phyloP scores from a whole-genome alignment of 2,113 vertebrate species.

The Pampusana beccarii region DNA sequence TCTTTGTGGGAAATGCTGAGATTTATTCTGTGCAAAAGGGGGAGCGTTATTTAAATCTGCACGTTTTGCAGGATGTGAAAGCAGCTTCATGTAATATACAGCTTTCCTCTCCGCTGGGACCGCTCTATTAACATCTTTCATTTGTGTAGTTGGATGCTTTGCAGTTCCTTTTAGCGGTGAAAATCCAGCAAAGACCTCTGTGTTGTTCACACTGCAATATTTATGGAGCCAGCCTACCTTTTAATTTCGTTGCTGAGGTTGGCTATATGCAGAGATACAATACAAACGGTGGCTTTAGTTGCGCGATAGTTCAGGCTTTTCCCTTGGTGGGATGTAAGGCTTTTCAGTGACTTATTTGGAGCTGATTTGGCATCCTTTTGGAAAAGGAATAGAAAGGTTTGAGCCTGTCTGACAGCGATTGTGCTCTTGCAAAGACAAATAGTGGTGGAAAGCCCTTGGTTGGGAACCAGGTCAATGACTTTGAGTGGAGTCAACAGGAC shows the following conservation, averaged over 20 bases:
- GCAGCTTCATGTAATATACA: constrained; percentile 3
- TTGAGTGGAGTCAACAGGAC: neutral
- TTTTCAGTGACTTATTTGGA: constrained; percentile 1
- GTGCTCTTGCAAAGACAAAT: neutral
- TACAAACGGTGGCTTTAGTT: neutral
- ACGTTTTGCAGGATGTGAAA: constrained; percentile 1
- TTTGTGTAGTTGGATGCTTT: constrained; percentile 49
- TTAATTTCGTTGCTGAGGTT: neutral
- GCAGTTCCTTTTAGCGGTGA: constrained; percentile 41
- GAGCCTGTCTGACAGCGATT: neutral
- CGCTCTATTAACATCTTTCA: constrained; percentile 55
- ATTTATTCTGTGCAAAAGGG: constrained; percentile 5
- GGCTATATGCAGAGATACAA: constrained; percentile 17
- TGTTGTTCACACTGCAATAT: constrained; percentile 47
- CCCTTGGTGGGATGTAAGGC: neutral
- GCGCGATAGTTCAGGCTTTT: neutral
- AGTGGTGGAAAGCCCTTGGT: neutral
- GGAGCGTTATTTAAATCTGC: constrained; percentile 15
- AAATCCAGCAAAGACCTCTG: constrained; percentile 58
- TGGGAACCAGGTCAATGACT: neutral
- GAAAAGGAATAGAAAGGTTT: neutral
- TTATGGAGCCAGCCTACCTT: constrained; percentile 50
- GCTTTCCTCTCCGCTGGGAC: constrained; percentile 18
- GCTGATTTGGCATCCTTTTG: neutral
- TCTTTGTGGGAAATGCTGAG: neutral